Evolutionary conservation across 1,140 invertebrate species (phyloP), one percentile per base, ranked within the genome.

Genomic region (Triops cancriformis): DNA sequence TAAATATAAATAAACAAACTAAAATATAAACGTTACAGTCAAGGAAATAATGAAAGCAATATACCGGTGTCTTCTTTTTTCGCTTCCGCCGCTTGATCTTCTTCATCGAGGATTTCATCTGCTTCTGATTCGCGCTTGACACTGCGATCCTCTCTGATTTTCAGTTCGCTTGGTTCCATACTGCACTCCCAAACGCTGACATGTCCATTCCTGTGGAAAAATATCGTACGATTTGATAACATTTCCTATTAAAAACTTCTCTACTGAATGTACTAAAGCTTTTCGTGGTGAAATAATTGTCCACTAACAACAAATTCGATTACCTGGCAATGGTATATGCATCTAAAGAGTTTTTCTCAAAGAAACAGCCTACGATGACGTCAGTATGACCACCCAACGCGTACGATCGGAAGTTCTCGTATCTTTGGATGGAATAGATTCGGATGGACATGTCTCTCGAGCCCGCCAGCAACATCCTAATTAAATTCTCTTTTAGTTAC

Each of bases 181-280:
- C 87, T 91, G 83, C 93, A 93, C 82, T 95, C 91, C 96, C 96
- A 99, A n/a, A 95, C 84, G 83, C 91, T 94, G 0, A 96, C 80
- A 78, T 89, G 87, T 18, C 90, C 90, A 85, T 91, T 89, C 80
- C 86, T 85, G 83, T 83, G 80, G 85, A 86, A n/a, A n/a, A n/a
- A n/a, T n/a, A n/a, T n/a, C n/a, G n/a, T n/a, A n/a, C n/a, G n/a
- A n/a, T n/a, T n/a, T n/a, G n/a, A n/a, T n/a, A n/a, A n/a, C n/a
- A n/a, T n/a, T n/a, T n/a, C n/a, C n/a, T n/a, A n/a, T n/a, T n/a
- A n/a, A n/a, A n/a, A n/a, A n/a, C n/a, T n/a, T n/a, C n/a, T n/a
- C n/a, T n/a, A n/a, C n/a, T n/a, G n/a, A n/a, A n/a, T n/a, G n/a
- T n/a, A n/a, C n/a, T n/a, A n/a, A n/a, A n/a, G n/a, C n/a, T n/a